Conservation (phyloP, 30 jellyfish, hydroid and myxozoan genomes). For the Turritopsis rubra region DNA sequence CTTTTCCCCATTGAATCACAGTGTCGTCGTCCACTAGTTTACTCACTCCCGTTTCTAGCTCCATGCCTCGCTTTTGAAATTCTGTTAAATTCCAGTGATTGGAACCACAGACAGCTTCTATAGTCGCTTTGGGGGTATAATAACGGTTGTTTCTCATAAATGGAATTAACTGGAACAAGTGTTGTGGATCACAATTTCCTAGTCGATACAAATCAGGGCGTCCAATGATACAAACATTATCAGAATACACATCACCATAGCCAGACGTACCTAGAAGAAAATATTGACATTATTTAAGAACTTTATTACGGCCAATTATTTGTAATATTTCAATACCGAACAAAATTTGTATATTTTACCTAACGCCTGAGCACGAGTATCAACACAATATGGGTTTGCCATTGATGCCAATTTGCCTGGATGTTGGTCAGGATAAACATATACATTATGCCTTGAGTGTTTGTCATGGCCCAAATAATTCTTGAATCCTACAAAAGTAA, state of each 20-base stretch:
- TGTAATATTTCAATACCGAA: too few relatives aligned
- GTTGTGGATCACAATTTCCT: slow-evolving; percentile 63
- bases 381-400: slow-evolving; percentile 41
- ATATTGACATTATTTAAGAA: background rate
- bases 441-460: slow-evolving; percentile 39
- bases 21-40: slow-evolving; percentile 43
- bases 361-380: slow-evolving; percentile 62
- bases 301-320: too few relatives aligned
- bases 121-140: slow-evolving; percentile 66
- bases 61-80: slow-evolving; percentile 76
- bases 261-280: slow-evolving; percentile 69
- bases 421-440: slow-evolving; percentile 95
- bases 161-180: slow-evolving; percentile 58
- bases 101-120: slow-evolving; percentile 60
- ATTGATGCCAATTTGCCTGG: slow-evolving; percentile 18
- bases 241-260: slow-evolving; percentile 65
- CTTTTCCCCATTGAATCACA: slow-evolving; percentile 67
- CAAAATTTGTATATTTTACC: too few relatives aligned
- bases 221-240: slow-evolving; percentile 53
- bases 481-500: slow-evolving; percentile 44
- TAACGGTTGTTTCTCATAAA: slow-evolving; percentile 53
- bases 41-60: slow-evolving; percentile 34
- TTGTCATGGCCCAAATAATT: slow-evolving; percentile 76
- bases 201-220: slow-evolving; percentile 48
- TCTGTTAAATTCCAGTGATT: slow-evolving; percentile 60